Evolutionary conservation across 2,888 invertebrate genomes (phyloP).

Genomic region (Drosophila hamatofila): DNA sequence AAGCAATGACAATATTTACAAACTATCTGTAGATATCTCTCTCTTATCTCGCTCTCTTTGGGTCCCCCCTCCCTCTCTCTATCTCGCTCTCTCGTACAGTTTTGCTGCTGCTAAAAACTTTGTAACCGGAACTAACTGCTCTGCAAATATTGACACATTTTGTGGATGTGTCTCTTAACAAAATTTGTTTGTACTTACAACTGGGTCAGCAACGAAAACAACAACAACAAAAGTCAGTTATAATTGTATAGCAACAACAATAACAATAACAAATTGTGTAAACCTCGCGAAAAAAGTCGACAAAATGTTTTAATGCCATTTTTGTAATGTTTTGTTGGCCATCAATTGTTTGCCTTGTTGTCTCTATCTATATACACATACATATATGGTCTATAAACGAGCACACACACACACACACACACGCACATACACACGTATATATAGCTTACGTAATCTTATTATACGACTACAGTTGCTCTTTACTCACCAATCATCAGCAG

Average conservation of each 20-base stretch:
- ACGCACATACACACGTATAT: not conserved
- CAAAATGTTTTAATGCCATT: constrained; percentile 62
- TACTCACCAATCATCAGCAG: constrained; percentile 85
- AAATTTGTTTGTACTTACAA: constrained; percentile 76
- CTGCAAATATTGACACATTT: constrained; percentile 73
- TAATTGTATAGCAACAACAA: constrained; percentile 42
- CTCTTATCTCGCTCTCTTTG: not conserved
- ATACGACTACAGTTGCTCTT: not conserved
- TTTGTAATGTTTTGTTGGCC: constrained; percentile 37
- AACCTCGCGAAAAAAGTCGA: constrained; percentile 54
- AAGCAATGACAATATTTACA: constrained; percentile 23
- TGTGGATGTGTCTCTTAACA: constrained; percentile 56
- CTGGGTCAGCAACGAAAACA: constrained; percentile 58
- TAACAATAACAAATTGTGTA: constrained; percentile 57
- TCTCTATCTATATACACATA: not conserved
- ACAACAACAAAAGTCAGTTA: constrained; percentile 31
- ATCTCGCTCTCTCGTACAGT: not conserved
- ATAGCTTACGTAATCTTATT: constrained; percentile 5
- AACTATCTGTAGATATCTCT: constrained; percentile 11
- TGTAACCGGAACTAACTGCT: constrained; percentile 74
- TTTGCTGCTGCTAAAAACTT: constrained; percentile 46
- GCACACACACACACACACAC: not conserved
- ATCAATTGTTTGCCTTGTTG: constrained; percentile 54
- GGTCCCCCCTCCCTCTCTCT: not conserved
- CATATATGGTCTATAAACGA: constrained; percentile 12